Percentiles rank a stretch among this genome's conserved stretches.
phyloP scores from a whole-genome alignment of 1,140 invertebrate species.

The Saxidomus purpurata region DNA sequence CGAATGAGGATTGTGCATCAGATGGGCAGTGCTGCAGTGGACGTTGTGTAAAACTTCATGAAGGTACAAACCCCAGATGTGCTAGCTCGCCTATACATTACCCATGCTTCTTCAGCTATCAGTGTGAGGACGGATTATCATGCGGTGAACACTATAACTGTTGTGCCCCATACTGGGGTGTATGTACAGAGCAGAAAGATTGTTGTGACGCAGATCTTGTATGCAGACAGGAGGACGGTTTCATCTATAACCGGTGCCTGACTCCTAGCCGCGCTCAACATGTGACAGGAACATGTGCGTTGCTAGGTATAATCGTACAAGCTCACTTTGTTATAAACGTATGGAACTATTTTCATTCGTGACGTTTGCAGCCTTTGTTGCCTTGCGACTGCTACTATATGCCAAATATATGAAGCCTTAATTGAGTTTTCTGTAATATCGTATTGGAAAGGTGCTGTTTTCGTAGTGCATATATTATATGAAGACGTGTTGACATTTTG shows the following conservation, averaged over 20 bases:
- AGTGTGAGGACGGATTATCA: constrained; percentile 73
- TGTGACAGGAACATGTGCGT: background rate
- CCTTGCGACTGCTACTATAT: background rate
- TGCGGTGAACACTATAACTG: constrained; percentile 73
- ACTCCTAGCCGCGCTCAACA: constrained; percentile 33
- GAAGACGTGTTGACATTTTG: too few species aligned
- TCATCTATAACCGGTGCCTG: constrained; percentile 77
- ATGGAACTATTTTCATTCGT: background rate
- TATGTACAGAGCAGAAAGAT: constrained; percentile 69
- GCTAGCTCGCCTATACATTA: constrained; percentile 69
- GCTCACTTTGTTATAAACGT: constrained; percentile 4
- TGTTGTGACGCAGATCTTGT: constrained; percentile 74
- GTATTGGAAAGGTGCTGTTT: too few species aligned
- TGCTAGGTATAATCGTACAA: background rate
- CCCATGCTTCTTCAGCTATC: constrained; percentile 75
- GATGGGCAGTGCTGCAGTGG: constrained; percentile 76
- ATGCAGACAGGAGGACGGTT: constrained; percentile 70
- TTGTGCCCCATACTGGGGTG: constrained; percentile 77
- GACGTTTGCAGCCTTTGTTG: background rate
- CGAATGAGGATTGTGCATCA: constrained; percentile 73
- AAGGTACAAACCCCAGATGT: constrained; percentile 74
- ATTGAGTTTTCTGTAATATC: too few species aligned
- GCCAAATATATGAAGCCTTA: background rate
- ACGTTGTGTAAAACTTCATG: constrained; percentile 69
- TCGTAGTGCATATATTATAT: too few species aligned